Evolutionary conservation across 2,113 vertebrate genomes (phyloP).

Genomic region (Sceloporus tristichus): DNA sequence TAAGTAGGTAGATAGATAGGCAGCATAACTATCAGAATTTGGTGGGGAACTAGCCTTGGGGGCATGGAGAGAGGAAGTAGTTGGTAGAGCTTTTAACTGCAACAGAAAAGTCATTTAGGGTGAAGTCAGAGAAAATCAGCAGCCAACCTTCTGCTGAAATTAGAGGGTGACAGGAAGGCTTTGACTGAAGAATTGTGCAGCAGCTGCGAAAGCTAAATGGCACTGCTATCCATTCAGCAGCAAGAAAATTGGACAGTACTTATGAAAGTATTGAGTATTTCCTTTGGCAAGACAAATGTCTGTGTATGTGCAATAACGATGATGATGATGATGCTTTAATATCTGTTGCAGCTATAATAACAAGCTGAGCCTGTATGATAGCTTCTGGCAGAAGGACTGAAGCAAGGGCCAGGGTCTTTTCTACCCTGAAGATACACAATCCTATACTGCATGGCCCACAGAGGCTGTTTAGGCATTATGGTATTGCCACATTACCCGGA

Average conservation of each 20-base stretch:
- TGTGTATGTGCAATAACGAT: not conserved
- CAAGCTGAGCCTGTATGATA: not conserved
- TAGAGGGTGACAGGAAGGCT: not conserved
- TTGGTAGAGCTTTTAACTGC: not conserved
- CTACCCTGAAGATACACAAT: not conserved
- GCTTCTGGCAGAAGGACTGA: not conserved
- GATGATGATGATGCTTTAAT: not conserved
- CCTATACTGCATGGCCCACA: not conserved
- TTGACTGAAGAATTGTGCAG: not conserved
- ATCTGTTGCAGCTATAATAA: not conserved
- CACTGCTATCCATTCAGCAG: not conserved
- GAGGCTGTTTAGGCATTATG: constrained; percentile 5
- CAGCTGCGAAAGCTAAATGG: not conserved
- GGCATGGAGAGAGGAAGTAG: no score
- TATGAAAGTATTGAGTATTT: not conserved
- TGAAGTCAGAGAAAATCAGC: not conserved
- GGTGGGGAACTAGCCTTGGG: no score
- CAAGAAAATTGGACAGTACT: not conserved
- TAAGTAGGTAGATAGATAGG: no score
- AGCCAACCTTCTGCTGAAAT: not conserved
- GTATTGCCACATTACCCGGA: not conserved
- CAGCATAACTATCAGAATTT: no score
- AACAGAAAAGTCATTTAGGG: not conserved
- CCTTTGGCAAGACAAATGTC: not conserved
- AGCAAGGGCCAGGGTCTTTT: not conserved